These are phyloP conservation scores for Gorsachius goisagi DNA, from an alignment of 2,113 vertebrate genomes.

Conservation along the genomic window DNA sequence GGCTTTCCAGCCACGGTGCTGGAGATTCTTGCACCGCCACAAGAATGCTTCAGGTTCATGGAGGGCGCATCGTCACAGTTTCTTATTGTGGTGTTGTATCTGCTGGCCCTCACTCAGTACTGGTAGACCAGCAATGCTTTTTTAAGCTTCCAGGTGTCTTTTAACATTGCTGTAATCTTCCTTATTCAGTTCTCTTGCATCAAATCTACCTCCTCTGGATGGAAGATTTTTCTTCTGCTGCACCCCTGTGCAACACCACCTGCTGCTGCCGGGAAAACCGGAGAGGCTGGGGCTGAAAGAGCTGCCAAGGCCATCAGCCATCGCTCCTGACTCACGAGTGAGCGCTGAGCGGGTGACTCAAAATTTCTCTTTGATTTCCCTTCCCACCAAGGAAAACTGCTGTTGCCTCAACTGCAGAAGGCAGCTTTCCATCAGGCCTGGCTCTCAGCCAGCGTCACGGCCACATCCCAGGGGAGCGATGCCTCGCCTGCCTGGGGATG, in stretches of 20 bases:
- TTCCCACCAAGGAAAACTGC: not conserved
- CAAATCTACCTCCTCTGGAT: not conserved
- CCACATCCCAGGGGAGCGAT: accelerated
- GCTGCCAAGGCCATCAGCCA: not conserved
- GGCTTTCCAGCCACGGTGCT: not conserved
- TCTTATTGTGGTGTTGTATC: not conserved
- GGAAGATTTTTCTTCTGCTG: not conserved
- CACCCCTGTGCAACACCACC: not conserved
- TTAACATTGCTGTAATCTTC: not conserved
- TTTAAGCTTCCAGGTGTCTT: not conserved
- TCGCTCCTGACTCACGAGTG: accelerated
- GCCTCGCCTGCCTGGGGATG: accelerated
- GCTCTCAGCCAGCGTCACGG: not conserved
- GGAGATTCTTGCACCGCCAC: not conserved
- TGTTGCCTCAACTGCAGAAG: not conserved
- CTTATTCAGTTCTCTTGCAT: not conserved
- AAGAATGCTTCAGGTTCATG: not conserved
- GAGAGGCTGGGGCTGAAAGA: not conserved
- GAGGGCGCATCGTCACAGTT: not conserved
- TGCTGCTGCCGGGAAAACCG: not conserved
- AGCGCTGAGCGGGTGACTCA: not conserved
- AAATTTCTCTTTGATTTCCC: not conserved
- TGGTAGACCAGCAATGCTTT: not conserved
- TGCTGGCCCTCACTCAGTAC: not conserved
- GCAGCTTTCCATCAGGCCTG: not conserved